Evolutionary conservation across 2,888 invertebrate species (phyloP).

Genomic region (Folsomia manolachei): DNA sequence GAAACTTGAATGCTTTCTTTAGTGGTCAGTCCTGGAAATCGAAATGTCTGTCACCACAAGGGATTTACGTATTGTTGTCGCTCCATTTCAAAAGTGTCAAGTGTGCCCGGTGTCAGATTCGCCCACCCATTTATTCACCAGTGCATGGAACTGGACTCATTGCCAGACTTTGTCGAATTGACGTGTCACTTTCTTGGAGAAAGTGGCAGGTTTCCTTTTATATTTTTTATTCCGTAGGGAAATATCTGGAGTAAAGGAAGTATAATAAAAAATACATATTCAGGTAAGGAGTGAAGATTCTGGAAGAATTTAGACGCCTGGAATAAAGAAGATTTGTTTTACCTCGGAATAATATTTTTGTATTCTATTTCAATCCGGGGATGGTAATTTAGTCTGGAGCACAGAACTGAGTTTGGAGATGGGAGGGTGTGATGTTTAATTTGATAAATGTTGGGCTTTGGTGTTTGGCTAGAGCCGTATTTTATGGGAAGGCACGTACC

Average conservation of each 20-base stretch:
- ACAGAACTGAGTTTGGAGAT: not conserved
- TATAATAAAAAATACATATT: conserved; percentile 2
- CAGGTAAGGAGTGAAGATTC: no score
- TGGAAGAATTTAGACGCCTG: no score
- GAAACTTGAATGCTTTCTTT: not conserved
- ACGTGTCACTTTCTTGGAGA: no score
- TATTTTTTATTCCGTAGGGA: no score
- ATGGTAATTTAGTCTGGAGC: not conserved
- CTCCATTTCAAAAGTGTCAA: conserved; percentile 6
- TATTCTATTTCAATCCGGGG: no score
- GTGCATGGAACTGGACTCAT: no score
- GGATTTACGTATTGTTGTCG: conserved; percentile 1
- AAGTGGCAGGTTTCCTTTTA: no score
- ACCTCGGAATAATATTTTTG: no score
- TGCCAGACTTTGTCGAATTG: no score
- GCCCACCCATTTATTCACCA: not conserved
- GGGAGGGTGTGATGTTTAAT: conserved; percentile 1
- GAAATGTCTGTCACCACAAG: not conserved
- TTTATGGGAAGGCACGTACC: conserved; percentile 1
- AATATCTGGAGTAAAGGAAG: no score
- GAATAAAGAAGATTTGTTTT: no score
- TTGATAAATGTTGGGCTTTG: conserved; percentile 1
- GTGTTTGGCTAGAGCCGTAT: not conserved
- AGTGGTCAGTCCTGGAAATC: not conserved
- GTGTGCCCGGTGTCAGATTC: no score